Percentiles rank a stretch among this genome's conserved stretches.
Evolutionary conservation across 2,113 vertebrate species (phyloP).

Genomic region (Paratilapia polleni): DNA sequence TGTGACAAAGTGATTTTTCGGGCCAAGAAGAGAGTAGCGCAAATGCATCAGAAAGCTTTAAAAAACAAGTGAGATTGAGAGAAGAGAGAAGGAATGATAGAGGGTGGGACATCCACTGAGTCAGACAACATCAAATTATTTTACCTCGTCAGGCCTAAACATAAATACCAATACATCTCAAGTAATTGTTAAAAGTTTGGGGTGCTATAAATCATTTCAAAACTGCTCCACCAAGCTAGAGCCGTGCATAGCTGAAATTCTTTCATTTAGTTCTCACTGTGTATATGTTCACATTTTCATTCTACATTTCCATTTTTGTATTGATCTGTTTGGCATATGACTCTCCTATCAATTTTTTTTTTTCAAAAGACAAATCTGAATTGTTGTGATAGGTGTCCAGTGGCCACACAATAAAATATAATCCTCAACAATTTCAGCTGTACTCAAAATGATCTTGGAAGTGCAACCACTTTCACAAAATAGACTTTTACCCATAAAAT

Average conservation of each 20-base stretch:
- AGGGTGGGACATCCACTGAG: background rate
- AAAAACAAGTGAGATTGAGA: constrained; percentile 22
- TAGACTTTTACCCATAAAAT: background rate
- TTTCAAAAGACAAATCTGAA: background rate
- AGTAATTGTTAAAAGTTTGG: constrained; percentile 30
- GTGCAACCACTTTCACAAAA: background rate
- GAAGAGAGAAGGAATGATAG: constrained; percentile 2
- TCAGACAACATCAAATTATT: constrained; percentile 29
- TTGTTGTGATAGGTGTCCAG: background rate
- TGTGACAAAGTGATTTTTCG: constrained; percentile 84
- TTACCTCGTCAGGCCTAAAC: constrained; percentile 8
- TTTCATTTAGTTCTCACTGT: background rate
- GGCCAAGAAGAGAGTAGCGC: constrained; percentile 67
- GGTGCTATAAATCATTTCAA: constrained; percentile 23
- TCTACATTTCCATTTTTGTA: too few species aligned
- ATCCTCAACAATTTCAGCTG: background rate
- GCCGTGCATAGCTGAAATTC: background rate
- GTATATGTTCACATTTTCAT: background rate
- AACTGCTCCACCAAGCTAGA: background rate
- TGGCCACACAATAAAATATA: background rate
- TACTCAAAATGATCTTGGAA: background rate
- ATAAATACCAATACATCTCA: constrained; percentile 40
- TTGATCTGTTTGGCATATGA: background rate
- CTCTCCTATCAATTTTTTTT: background rate
- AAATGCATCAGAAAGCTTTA: constrained; percentile 73